These are phyloP conservation scores for Hartigia nigra DNA, from an alignment of 2,888 invertebrate genomes.

Conservation along the genomic window DNA sequence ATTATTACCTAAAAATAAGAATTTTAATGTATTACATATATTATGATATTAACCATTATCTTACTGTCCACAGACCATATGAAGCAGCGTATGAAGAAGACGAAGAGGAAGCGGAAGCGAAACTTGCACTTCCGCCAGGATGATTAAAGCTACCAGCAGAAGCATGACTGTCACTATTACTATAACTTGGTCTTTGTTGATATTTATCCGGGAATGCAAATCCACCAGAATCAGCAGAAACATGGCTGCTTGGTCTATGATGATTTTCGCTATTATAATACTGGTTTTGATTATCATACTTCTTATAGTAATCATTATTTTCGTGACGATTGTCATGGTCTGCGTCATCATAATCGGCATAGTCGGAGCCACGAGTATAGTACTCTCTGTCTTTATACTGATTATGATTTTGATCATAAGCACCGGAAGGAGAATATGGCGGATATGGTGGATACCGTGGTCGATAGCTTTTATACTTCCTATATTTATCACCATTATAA, in stretches of 20 bases:
- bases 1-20: neutral
- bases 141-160: neutral
- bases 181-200: neutral
- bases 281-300: neutral
- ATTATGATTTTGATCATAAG: neutral
- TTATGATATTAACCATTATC: neutral
- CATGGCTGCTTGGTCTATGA: neutral
- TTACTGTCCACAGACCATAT: neutral
- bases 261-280: neutral
- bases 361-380: constrained; percentile 15
- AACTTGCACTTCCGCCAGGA: constrained; percentile 6
- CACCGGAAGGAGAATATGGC: neutral
- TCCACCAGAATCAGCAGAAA: neutral
- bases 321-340: neutral
- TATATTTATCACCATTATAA: neutral
- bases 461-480: constrained; percentile 20
- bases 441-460: constrained; percentile 27
- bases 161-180: neutral
- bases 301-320: neutral
- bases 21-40: neutral
- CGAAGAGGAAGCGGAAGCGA: neutral
- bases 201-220: neutral
- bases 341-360: neutral
- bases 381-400: constrained; percentile 27
- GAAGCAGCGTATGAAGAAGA: neutral